phyloP scores from a whole-genome alignment of 2,797 vertebrate species.

The Luscinia luscinia region DNA sequence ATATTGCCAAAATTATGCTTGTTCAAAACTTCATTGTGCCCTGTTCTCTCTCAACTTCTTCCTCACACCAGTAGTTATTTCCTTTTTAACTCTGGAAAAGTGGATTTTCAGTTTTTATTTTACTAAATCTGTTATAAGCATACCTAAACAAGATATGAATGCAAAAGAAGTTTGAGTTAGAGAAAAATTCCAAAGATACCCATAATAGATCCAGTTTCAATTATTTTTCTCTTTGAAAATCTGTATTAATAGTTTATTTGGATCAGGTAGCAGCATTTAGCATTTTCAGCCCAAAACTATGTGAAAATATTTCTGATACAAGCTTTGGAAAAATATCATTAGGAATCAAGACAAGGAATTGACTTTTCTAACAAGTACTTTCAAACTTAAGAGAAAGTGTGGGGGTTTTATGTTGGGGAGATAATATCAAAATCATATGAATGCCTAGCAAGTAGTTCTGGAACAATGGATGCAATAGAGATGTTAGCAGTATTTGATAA shows the following conservation, averaged over 20 bases:
- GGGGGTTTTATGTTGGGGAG: fast-evolving
- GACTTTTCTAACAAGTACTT: background rate
- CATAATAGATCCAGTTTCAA: background rate
- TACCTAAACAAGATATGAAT: background rate
- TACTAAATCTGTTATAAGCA: background rate
- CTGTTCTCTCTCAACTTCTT: background rate
- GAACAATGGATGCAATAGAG: too few relatives aligned
- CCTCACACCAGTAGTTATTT: background rate
- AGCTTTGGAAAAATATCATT: background rate
- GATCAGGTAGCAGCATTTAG: background rate
- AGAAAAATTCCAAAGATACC: background rate
- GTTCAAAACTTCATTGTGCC: background rate
- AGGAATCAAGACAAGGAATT: background rate
- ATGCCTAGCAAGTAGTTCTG: too few relatives aligned
- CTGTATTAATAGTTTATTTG: background rate
- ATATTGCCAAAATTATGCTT: background rate
- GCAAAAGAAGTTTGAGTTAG: background rate
- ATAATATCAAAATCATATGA: too few relatives aligned
- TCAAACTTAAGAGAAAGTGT: background rate
- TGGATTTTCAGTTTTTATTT: background rate
- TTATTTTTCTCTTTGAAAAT: background rate
- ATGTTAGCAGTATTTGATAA: too few relatives aligned
- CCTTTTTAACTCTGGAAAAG: background rate
- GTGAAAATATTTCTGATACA: background rate
- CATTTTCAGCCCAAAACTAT: background rate